These are phyloP conservation scores for Aspiorhynchus laticeps DNA, from an alignment of 2,113 vertebrate species.

Conservation along the genomic window DNA sequence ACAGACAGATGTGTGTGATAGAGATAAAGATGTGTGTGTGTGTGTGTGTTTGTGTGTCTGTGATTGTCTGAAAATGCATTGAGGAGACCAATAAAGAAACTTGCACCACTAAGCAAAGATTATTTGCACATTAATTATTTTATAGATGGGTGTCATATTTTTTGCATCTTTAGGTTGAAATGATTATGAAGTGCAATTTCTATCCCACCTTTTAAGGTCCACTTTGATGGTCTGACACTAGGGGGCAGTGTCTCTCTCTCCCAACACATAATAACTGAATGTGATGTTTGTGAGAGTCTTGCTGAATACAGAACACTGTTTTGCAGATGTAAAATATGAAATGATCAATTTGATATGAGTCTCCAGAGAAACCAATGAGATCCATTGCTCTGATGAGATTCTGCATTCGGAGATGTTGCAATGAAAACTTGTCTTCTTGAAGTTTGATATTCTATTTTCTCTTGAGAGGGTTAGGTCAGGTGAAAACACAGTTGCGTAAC, in stretches of 20 bases:
- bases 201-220: neutral
- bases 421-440: constrained; percentile 27
- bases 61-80: too few species aligned
- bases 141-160: neutral
- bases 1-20: too few species aligned
- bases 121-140: neutral
- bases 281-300: neutral
- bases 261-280: neutral
- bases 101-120: neutral
- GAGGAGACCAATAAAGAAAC: too few species aligned
- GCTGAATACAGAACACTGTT: neutral
- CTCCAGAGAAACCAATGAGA: constrained; percentile 24
- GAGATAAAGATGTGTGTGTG: too few species aligned
- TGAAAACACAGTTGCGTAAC: neutral
- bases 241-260: constrained; percentile 50
- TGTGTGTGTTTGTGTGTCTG: too few species aligned
- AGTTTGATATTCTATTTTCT: constrained; percentile 13
- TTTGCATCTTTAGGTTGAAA: neutral
- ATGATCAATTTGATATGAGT: constrained; percentile 41
- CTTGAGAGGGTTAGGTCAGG: neutral
- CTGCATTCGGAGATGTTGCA: constrained; percentile 9
- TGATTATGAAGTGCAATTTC: neutral
- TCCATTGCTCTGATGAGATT: constrained; percentile 1
- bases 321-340: constrained; percentile 38
- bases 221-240: constrained; percentile 23